These are phyloP conservation scores for Phoenicopterus ruber DNA, from an alignment of 2,113 vertebrate genomes.

Conservation along the genomic window DNA sequence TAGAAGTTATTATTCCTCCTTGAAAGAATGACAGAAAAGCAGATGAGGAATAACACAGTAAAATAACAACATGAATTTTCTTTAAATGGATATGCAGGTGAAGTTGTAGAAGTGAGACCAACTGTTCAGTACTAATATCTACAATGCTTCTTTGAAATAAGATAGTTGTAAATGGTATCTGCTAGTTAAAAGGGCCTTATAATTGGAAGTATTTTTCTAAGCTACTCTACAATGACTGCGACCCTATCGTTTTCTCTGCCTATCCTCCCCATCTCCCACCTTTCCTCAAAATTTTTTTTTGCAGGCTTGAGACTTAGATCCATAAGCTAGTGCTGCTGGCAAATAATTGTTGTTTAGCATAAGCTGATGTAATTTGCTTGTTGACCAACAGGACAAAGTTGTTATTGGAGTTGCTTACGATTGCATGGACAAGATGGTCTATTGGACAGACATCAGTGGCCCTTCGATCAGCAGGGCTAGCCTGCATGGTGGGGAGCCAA, in stretches of 20 bases:
- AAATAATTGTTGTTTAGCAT: not conserved
- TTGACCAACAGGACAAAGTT: conserved; percentile 82
- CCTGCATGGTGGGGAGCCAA: conserved; percentile 83
- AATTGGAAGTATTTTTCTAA: not conserved
- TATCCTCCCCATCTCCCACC: not conserved
- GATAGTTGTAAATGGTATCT: not conserved
- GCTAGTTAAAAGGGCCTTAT: not conserved
- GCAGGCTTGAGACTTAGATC: not conserved
- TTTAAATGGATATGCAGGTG: not conserved
- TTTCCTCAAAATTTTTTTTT: not conserved
- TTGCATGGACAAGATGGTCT: conserved; percentile 89
- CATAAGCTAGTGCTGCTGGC: not conserved
- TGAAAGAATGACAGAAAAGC: not conserved
- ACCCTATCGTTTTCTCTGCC: not conserved
- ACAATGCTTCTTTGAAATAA: not conserved
- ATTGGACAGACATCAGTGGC: conserved; percentile 91
- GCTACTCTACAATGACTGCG: not conserved
- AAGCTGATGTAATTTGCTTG: conserved; percentile 25
- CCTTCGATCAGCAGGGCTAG: conserved; percentile 88
- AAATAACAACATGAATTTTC: not conserved
- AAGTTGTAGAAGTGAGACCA: not conserved
- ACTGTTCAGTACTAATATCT: not conserved
- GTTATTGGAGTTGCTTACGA: conserved; percentile 90
- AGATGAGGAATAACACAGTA: not conserved
- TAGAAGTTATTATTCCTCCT: not conserved